Conservation (phyloP, 2,113 vertebrate species). For the Corynorhinus townsendii region DNA sequence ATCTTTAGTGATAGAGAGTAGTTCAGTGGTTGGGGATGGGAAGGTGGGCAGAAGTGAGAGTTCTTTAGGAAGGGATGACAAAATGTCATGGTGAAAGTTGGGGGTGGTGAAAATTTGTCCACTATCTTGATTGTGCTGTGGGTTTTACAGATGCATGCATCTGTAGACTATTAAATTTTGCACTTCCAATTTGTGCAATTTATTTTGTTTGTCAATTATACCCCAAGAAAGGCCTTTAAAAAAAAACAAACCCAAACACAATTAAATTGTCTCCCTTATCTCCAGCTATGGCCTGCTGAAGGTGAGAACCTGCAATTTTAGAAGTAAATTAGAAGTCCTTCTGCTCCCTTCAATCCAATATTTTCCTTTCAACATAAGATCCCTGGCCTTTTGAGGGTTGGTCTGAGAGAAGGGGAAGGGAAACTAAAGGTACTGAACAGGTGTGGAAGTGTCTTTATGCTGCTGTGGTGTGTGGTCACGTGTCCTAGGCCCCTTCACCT, state of each 20-base stretch:
- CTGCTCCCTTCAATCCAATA: background rate
- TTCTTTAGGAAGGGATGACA: background rate
- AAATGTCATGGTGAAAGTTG: background rate
- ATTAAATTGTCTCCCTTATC: background rate
- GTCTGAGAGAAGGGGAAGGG: background rate
- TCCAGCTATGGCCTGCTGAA: background rate
- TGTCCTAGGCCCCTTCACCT: background rate
- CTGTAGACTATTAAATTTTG: background rate
- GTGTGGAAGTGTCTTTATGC: background rate
- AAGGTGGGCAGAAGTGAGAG: accelerated
- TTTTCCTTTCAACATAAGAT: background rate
- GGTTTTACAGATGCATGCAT: background rate
- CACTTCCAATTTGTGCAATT: background rate
- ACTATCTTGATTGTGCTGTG: background rate
- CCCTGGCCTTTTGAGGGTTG: background rate
- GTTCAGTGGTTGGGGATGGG: accelerated
- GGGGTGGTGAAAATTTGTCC: background rate
- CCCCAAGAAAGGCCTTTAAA: background rate
- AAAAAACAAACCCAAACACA: background rate
- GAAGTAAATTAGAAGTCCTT: background rate
- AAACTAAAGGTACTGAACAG: background rate
- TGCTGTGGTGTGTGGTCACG: background rate
- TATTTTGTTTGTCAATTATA: background rate
- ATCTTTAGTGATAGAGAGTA: background rate
- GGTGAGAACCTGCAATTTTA: background rate